Percentiles rank a stretch among this genome's conserved stretches.
Evolutionary conservation across 2,888 invertebrate genomes (phyloP).

Genomic region (Parnassius smintheus): DNA sequence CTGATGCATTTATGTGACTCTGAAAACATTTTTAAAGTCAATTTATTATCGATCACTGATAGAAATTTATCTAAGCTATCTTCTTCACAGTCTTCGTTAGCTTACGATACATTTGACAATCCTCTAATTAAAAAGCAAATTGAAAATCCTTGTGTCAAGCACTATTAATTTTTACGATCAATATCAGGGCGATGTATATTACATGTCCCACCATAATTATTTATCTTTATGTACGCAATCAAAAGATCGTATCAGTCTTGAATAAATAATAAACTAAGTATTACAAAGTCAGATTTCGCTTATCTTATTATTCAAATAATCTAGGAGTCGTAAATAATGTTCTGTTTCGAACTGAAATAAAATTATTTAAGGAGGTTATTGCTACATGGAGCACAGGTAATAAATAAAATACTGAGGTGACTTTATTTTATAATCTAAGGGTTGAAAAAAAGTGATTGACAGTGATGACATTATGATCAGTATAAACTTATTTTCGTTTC

Average conservation of each 20-base stretch:
- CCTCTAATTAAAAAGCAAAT: slow-evolving; percentile 67
- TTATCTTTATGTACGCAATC: slow-evolving; percentile 61
- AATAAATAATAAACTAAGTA: slow-evolving; percentile 62
- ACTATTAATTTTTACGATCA: slow-evolving; percentile 71
- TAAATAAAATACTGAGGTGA: no score
- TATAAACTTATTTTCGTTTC: no score
- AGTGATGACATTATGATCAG: no score
- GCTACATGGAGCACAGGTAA: not conserved
- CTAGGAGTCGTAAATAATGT: slow-evolving; percentile 20
- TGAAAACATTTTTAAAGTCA: slow-evolving; percentile 13
- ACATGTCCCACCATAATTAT: slow-evolving; percentile 45
- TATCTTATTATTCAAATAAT: slow-evolving; percentile 23
- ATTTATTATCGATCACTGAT: slow-evolving; percentile 24
- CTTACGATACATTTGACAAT: slow-evolving; percentile 24
- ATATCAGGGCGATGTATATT: slow-evolving; percentile 51
- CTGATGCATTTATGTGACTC: slow-evolving; percentile 8
- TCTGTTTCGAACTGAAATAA: slow-evolving; percentile 8
- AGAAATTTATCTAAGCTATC: slow-evolving; percentile 8
- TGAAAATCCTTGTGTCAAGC: slow-evolving; percentile 61
- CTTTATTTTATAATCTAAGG: no score
- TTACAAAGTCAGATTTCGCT: slow-evolving; percentile 43
- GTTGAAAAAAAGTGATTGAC: no score
- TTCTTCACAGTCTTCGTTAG: slow-evolving; percentile 9
- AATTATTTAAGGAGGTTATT: slow-evolving; percentile 13
- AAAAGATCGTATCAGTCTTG: slow-evolving; percentile 57